Evolutionary conservation across 2,888 invertebrate species (phyloP), one percentile per base, ranked within the genome.

Genomic region (Gastracanthus pulcherrimus): DNA sequence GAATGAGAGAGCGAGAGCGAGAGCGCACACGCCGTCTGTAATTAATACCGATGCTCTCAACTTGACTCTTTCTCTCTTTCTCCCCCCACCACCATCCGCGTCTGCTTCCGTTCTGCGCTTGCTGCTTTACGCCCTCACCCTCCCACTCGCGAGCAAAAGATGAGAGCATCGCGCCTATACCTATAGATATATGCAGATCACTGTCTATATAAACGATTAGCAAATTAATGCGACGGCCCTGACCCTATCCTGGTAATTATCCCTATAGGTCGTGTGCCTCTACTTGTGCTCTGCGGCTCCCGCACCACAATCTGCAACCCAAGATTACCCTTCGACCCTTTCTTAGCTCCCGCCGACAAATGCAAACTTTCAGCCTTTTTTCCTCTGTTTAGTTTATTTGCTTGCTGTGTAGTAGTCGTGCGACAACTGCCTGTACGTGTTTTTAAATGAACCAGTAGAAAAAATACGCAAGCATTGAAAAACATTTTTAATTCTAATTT

Each of bases 21-120:
- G 60, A 62, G n/a, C 31, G 62, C 62, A 62, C 34, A 19, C 87
- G 69, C 69, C 74, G 78, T 36, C 36, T 82, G 85, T 84, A 85
- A 84, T 85, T 84, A 85, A 85, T 84, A 84, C 85, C 67, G 78
- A 81, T 76, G 70, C 76, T 76, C 82, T 83, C 82, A 23, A 9
- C 69, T 34, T 83, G 79, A 72, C 82, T 83, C 76, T 80, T 81
- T 84, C 81, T 77, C 83, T 77, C 70, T 84, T 83, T 81, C 72
- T 82, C 72, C 64, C 80, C 41, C 34, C 83, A 82, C 72, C 81
- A n/a, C 71, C 64, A 80, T 58, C n/a, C 16, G 34, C 34, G 34
- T 62, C 11, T 31, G 70, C 70, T 70, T 55, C 51, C 66, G 45
- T 48, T 64, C 4, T 9, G 0, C 29, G 29, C 29, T 48, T 16